Evolutionary conservation across 2,888 invertebrate species (phyloP).

Genomic region (Byasa hedistus): DNA sequence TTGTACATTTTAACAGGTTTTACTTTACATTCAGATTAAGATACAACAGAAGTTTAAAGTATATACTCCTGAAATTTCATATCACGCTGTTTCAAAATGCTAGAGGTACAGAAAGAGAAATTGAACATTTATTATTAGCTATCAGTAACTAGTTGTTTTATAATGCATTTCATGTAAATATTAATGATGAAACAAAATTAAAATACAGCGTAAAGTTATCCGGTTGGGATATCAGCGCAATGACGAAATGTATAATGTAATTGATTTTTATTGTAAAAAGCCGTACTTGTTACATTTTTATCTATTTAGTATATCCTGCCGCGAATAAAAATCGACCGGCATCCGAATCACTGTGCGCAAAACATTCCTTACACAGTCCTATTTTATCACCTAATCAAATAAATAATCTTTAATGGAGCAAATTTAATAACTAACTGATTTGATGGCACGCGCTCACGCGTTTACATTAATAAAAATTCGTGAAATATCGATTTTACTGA

Average conservation of each 20-base stretch:
- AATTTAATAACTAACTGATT: background rate
- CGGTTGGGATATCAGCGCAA: background rate
- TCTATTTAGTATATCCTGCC: background rate
- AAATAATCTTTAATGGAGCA: background rate
- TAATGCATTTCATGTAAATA: background rate
- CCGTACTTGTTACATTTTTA: background rate
- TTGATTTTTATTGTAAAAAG: background rate
- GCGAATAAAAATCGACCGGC: background rate
- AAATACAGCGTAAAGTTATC: background rate
- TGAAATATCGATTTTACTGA: background rate
- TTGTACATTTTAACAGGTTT: background rate
- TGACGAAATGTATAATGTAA: background rate
- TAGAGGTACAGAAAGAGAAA: background rate
- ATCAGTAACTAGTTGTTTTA: background rate
- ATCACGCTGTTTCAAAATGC: background rate
- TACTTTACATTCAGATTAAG: no score
- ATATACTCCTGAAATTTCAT: background rate
- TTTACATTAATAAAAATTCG: background rate
- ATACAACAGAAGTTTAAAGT: no score
- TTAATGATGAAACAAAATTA: background rate
- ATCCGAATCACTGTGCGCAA: background rate
- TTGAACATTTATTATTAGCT: background rate
- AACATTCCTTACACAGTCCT: background rate
- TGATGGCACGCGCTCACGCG: background rate
- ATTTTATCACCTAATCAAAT: background rate